Base-by-base conservation (phyloP, 2,888 invertebrate genomes). In the Lithophane ornitopus region DNA sequence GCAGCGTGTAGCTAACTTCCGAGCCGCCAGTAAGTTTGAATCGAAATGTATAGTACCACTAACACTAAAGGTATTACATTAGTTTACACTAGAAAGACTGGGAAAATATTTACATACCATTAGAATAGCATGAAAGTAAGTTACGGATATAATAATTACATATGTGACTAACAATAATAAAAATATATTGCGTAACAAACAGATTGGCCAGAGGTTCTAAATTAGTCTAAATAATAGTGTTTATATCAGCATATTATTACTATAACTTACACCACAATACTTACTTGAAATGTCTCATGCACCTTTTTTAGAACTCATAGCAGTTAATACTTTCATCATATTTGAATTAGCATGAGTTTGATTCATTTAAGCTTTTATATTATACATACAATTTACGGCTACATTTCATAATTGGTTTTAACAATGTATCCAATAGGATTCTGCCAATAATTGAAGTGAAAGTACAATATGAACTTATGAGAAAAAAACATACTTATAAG, bases 41-140 rank as follows among this genome's bases (percentile, higher is more conserved):
- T 34, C 34, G 34, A 34, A 34, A 34, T 34, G 34, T 34, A 34
- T 34, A 34, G 34, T 34, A 34, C 67, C 34, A 39, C 61, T 74
- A 75, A 67, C 59, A 75, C 68, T 78, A 77, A 67, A 69, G 66
- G 59, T 80, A 84, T 76, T 81, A 86, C 54, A 69, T 41, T 78
- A 80, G 76, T 74, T 88, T 84, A 74, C 70, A 85, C 81, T 87
- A 88, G 56, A 82, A 85, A 84, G 82, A 82, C 84, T 81, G 84
- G 75, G 80, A 81, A 81, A 84, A 81, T 87, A 87, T 87, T 87
- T 87, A 87, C 87, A 87, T 78, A 83, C 85, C 72, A 78, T 80
- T 77, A 77, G 61, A 82, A 78, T 66, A 88, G 77, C 78, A 81
- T 80, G 74, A 79, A 82, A 81, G 59, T 62, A 80, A 79, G 59